phyloP scores from a whole-genome alignment of 2,113 vertebrate species.

The Cisticola juncidis region DNA sequence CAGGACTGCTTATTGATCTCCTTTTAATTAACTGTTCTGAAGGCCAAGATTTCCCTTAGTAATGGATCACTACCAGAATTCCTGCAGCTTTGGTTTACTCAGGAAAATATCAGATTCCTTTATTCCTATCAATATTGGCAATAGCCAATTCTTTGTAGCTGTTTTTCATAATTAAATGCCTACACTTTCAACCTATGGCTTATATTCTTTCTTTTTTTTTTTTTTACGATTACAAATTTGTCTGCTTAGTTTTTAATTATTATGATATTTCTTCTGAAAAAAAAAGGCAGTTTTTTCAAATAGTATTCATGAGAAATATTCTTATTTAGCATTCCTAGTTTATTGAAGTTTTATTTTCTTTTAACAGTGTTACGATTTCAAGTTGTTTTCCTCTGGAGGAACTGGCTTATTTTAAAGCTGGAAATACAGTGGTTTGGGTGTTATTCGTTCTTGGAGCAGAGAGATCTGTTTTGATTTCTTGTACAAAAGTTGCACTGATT shows the following conservation, averaged over 20 bases:
- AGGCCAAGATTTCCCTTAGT: background rate
- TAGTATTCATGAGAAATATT: background rate
- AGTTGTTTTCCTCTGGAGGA: background rate
- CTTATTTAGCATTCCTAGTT: background rate
- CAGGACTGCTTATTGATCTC: conserved; percentile 29
- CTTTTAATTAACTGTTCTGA: conserved; percentile 4
- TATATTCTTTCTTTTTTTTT: background rate
- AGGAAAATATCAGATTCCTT: background rate
- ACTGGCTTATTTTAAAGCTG: background rate
- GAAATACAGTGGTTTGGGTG: background rate
- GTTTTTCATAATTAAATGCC: background rate
- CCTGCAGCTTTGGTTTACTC: background rate
- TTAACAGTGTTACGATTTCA: background rate
- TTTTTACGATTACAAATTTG: background rate
- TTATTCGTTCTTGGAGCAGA: background rate
- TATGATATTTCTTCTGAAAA: background rate
- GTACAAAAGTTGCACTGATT: background rate
- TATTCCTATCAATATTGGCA: background rate
- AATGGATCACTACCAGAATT: background rate
- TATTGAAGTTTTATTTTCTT: background rate
- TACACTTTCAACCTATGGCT: background rate
- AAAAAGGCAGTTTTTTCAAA: background rate
- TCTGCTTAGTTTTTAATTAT: background rate
- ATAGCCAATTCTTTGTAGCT: background rate
- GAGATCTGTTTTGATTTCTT: background rate